Percentiles rank a stretch among this genome's conserved stretches.
phyloP scores from a whole-genome alignment of 1,140 invertebrate species.

The Homarus americanus region DNA sequence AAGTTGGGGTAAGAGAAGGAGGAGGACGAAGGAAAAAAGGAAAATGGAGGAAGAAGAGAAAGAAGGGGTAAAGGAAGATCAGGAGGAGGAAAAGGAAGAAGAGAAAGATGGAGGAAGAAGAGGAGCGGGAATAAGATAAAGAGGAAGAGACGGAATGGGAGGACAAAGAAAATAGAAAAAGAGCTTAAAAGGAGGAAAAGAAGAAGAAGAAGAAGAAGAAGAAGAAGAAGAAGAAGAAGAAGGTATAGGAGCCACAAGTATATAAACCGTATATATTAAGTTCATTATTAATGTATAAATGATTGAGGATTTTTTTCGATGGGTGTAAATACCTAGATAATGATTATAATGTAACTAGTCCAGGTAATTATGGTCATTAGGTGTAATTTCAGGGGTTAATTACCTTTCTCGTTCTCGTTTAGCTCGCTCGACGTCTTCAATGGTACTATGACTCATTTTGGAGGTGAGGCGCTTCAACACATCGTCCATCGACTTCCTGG shows the following conservation, averaged over 20 bases:
- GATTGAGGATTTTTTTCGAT: too few relatives aligned
- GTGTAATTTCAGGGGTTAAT: too few relatives aligned
- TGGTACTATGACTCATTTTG: slow-evolving; percentile 86
- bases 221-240: too few relatives aligned
- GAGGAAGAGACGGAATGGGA: not conserved
- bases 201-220: too few relatives aligned
- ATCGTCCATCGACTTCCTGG: slow-evolving; percentile 86
- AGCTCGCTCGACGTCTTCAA: slow-evolving; percentile 76
- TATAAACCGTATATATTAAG: too few relatives aligned
- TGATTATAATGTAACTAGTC: too few relatives aligned
- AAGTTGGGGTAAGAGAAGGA: not conserved
- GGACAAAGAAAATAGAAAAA: too few relatives aligned
- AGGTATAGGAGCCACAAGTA: too few relatives aligned
- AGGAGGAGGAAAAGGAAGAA: not conserved
- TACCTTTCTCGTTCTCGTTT: slow-evolving; percentile 66
- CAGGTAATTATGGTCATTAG: too few relatives aligned
- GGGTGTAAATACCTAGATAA: too few relatives aligned
- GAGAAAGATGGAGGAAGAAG: not conserved
- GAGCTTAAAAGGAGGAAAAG: too few relatives aligned
- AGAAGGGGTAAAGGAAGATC: not conserved
- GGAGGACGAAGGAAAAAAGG: not conserved
- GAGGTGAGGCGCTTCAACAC: slow-evolving; percentile 89
- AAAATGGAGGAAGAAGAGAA: not conserved
- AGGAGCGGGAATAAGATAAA: not conserved
- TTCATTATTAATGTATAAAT: too few relatives aligned